phyloP scores from a whole-genome alignment of 2,888 invertebrate species.

The Dryococelus australis region DNA sequence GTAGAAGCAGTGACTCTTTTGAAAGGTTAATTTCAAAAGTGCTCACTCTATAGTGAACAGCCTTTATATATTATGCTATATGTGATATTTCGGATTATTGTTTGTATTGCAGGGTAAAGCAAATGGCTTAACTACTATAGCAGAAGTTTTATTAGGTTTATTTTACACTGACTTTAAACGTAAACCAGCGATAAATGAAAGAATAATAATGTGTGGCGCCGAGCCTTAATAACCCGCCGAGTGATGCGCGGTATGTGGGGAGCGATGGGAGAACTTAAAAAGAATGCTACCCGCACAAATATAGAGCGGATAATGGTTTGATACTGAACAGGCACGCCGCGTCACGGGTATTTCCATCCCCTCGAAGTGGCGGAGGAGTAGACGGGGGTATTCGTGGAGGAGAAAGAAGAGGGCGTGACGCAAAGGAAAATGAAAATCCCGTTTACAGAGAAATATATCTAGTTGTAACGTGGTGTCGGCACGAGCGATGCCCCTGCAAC shows the following conservation, averaged over 20 bases:
- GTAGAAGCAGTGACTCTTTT: too few relatives aligned
- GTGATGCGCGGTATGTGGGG: background rate
- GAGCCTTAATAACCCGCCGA: background rate
- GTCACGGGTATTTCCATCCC: background rate
- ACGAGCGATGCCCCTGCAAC: too few relatives aligned
- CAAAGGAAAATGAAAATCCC: background rate
- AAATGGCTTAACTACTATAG: too few relatives aligned
- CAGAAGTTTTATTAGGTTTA: too few relatives aligned
- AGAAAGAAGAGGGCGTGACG: background rate
- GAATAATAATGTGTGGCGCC: too few relatives aligned
- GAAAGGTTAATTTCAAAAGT: too few relatives aligned
- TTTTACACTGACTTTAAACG: too few relatives aligned
- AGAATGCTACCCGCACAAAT: background rate
- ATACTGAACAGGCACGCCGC: background rate
- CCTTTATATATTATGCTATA: too few relatives aligned
- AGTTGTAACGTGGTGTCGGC: background rate
- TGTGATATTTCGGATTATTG: too few relatives aligned
- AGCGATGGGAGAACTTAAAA: background rate
- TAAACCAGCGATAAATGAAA: too few relatives aligned
- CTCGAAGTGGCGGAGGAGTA: background rate
- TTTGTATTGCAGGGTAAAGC: too few relatives aligned
- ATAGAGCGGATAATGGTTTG: conserved; percentile 11
- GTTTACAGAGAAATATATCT: background rate
- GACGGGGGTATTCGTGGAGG: background rate
- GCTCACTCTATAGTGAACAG: too few relatives aligned